phyloP scores from a whole-genome alignment of 1,140 invertebrate species.

The Akabosia matsudoensis region DNA sequence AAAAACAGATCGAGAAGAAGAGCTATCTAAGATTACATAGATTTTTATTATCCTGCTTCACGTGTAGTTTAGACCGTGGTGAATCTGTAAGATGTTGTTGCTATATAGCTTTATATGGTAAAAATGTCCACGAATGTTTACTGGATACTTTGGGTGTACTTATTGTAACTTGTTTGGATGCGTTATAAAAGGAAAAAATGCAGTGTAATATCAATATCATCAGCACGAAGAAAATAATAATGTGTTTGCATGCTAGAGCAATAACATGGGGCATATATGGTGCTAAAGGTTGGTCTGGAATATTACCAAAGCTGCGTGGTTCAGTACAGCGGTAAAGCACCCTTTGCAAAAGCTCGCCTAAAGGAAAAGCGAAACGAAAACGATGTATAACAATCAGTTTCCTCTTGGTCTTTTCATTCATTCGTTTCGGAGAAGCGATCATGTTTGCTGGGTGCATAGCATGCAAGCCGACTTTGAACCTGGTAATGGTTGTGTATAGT shows the following conservation, averaged over 20 bases:
- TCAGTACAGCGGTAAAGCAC: background rate
- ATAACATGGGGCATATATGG: too few species aligned
- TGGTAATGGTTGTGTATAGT: too few species aligned
- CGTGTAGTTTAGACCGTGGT: background rate
- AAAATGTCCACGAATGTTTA: too few species aligned
- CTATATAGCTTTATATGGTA: too few species aligned
- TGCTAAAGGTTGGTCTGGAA: too few species aligned
- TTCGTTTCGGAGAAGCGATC: conserved; percentile 20
- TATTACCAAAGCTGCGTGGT: too few species aligned
- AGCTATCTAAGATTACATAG: background rate
- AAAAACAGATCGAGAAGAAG: too few species aligned
- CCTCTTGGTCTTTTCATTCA: background rate
- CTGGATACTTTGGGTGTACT: too few species aligned
- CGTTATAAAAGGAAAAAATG: background rate
- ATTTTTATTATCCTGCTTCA: background rate
- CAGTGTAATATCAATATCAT: background rate
- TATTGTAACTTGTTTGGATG: background rate
- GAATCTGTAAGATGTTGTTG: too few species aligned
- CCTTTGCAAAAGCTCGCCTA: background rate
- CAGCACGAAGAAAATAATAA: background rate
- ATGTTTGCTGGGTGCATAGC: background rate
- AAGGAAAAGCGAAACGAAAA: background rate
- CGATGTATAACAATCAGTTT: conserved; percentile 16
- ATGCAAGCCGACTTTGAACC: background rate
- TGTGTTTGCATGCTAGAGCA: too few species aligned